These are phyloP conservation scores for Falco columbarius DNA, from an alignment of 2,797 vertebrate genomes.

Conservation along the genomic window DNA sequence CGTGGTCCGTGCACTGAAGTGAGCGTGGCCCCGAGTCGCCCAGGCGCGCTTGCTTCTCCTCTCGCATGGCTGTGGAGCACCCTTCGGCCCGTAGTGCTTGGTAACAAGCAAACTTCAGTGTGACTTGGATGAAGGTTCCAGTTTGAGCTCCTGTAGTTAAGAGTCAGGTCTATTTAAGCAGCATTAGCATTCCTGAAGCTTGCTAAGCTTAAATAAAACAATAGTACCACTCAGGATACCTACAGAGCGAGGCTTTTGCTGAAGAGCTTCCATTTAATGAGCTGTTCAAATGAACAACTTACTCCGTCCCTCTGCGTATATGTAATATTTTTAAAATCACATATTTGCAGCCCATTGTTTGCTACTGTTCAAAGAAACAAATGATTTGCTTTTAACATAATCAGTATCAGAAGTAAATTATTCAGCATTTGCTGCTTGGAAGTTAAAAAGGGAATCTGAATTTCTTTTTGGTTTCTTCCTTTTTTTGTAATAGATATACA, in stretches of 20 bases:
- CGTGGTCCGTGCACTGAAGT: fast-evolving
- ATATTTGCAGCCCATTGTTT: slow-evolving; percentile 39
- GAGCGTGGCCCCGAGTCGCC: fast-evolving
- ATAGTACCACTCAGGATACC: neutral
- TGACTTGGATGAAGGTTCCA: neutral
- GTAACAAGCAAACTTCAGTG: neutral
- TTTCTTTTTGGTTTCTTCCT: slow-evolving; percentile 57
- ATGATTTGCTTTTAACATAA: slow-evolving; percentile 68
- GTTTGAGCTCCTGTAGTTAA: neutral
- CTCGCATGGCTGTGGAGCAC: fast-evolving
- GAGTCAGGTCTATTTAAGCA: neutral
- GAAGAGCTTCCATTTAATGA: slow-evolving; percentile 54
- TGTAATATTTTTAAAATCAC: slow-evolving; percentile 26
- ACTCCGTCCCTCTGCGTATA: slow-evolving; percentile 6
- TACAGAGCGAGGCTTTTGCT: neutral
- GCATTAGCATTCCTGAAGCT: slow-evolving; percentile 22
- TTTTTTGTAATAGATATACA: slow-evolving; percentile 50
- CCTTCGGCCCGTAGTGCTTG: neutral
- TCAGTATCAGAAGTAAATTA: slow-evolving; percentile 63
- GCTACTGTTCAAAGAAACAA: slow-evolving; percentile 58
- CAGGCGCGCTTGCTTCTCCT: neutral
- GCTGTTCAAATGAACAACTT: neutral
- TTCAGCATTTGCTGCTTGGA: slow-evolving; percentile 56
- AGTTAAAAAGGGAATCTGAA: slow-evolving; percentile 63
- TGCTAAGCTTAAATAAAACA: slow-evolving; percentile 56